Evolutionary conservation across 1,140 invertebrate species (phyloP).

Genomic region (Atopsyche davidsoni): DNA sequence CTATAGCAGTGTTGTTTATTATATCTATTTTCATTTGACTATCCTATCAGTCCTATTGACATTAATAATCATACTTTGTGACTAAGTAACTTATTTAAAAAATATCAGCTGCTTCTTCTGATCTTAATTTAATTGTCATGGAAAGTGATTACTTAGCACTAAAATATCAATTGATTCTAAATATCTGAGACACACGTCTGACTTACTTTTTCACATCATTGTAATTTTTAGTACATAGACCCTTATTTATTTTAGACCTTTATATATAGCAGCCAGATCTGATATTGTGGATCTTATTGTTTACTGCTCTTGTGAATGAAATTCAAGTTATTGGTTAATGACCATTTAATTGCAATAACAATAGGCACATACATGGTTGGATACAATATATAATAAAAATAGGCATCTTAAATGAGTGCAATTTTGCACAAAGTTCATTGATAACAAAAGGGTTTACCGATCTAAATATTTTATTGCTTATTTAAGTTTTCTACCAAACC

Average conservation of each 20-base stretch:
- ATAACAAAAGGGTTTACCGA: not conserved
- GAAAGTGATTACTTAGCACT: not conserved
- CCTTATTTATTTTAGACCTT: slow-evolving; percentile 1
- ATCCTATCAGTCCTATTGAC: no score
- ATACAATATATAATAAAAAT: not conserved
- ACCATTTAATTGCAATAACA: not conserved
- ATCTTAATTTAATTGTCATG: no score
- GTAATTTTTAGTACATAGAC: not conserved
- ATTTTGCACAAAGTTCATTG: not conserved
- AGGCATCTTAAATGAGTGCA: not conserved
- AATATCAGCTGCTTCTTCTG: no score
- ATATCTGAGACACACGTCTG: not conserved
- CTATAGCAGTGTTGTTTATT: no score
- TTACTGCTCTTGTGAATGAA: not conserved
- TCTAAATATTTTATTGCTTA: not conserved
- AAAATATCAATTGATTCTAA: not conserved
- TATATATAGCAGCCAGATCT: not conserved
- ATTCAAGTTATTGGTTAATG: slow-evolving; percentile 1
- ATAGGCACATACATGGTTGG: not conserved
- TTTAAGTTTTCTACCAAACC: no score
- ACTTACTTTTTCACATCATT: not conserved
- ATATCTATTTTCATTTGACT: no score
- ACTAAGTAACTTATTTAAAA: no score
- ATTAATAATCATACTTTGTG: no score
- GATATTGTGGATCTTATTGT: not conserved